Evolutionary conservation across 2,888 invertebrate genomes (phyloP), one percentile per base, ranked within the genome.

Genomic region (Branchinecta sandiegonensis): DNA sequence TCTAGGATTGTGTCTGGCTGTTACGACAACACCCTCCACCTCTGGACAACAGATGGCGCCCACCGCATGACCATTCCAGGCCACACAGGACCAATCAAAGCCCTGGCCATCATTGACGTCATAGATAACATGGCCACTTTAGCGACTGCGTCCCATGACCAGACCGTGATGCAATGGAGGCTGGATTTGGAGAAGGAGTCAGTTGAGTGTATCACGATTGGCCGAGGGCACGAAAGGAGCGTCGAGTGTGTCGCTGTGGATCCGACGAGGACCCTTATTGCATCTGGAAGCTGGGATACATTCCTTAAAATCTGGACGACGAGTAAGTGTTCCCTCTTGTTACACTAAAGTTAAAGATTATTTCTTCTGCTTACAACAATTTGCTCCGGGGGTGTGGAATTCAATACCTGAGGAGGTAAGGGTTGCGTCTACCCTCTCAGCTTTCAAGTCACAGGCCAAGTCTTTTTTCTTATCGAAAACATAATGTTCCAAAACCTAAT

Each of bases 211-310:
- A 81, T 88, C 47, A 86, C 88, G 70, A 83, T 88, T 6, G 90
- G 94, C 74, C 85, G 89, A 71, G 94, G 96, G 0, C 97, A 99
- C 77, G 91, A 93, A 72, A 85, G 93, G 73, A 91, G 91, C 69
- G 85, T 99, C 1, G 95, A 97, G 77, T 87, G 90, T 76, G 83
- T 96, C 1, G 84, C 86, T 37, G 86, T 91, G 0, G 88, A 88
- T 73, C 83, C 84, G 1, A 85, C 87, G 76, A 79, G 80, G 2
- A 68, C 71, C 13, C 80, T 83, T 74, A 79, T 89, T 74, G 91
- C 89, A 8, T 92, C 92, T 8, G 95, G 94, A 47, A 88, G 91
- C 65, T 95, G 93, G 92, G 95, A 96, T 76, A 89, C 86, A 63
- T 87, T 89, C 81, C 79, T 96, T 9, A 94, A 94, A 78, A 83